phyloP scores from a whole-genome alignment of 2,888 invertebrate species.

The Melanchra persicariae region DNA sequence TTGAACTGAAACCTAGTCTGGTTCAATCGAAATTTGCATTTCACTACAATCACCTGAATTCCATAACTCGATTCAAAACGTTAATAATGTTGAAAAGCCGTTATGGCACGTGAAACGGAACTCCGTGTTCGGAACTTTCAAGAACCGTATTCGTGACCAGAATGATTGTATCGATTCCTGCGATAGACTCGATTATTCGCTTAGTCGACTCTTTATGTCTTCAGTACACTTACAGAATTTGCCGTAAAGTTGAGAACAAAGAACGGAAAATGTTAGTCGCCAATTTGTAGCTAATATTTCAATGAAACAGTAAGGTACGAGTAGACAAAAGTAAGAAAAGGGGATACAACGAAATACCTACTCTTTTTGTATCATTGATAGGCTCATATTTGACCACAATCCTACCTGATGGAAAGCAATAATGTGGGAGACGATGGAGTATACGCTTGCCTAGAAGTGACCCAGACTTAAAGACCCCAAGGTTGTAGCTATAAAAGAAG shows the following conservation, averaged over 20 bases:
- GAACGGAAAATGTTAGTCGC: background rate
- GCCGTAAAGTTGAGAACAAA: slow-evolving; percentile 21
- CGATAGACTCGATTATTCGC: slow-evolving; percentile 56
- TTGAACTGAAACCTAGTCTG: slow-evolving; percentile 20
- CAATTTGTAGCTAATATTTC: slow-evolving; percentile 12
- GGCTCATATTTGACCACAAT: too few species aligned
- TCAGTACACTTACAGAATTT: slow-evolving; percentile 19
- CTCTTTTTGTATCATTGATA: too few species aligned
- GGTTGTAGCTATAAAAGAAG: too few species aligned
- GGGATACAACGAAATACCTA: too few species aligned
- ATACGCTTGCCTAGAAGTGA: too few species aligned
- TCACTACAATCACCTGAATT: slow-evolving; percentile 8
- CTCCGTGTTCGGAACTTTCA: slow-evolving; percentile 56
- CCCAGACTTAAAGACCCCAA: too few species aligned
- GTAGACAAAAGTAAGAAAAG: background rate
- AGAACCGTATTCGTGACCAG: slow-evolving; percentile 61
- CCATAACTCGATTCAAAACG: slow-evolving; percentile 23
- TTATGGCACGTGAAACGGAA: slow-evolving; percentile 52
- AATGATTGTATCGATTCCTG: slow-evolving; percentile 57
- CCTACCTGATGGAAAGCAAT: too few species aligned
- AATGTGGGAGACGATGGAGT: too few species aligned
- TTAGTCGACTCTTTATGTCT: slow-evolving; percentile 48
- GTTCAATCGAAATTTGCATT: slow-evolving; percentile 33
- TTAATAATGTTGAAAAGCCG: slow-evolving; percentile 54
- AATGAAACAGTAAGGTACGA: background rate